Evolutionary conservation across 2,113 vertebrate species (phyloP).

Genomic region (Mus pahari): DNA sequence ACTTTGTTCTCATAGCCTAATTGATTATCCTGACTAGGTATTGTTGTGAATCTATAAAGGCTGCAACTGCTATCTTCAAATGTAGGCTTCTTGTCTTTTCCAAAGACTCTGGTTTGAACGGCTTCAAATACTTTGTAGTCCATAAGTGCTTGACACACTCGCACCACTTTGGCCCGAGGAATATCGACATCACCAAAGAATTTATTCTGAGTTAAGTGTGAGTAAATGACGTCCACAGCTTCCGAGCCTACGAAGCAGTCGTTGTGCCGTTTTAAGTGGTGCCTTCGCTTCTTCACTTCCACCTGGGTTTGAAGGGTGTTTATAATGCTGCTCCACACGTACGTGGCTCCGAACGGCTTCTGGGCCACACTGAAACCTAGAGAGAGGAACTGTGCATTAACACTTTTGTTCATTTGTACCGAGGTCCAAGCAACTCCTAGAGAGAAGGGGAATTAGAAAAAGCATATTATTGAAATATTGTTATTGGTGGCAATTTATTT

Average conservation of each 20-base stretch:
- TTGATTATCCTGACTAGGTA: conserved; percentile 80
- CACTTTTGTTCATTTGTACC: neutral
- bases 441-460: conserved; percentile 5
- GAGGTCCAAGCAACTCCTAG: neutral
- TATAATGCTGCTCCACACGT: conserved; percentile 97
- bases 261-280: conserved; percentile 94
- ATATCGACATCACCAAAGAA: conserved; percentile 95
- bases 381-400: neutral
- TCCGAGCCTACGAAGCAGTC: conserved; percentile 97
- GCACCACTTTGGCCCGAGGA: conserved; percentile 94
- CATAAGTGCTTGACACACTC: conserved; percentile 97
- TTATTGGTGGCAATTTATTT: conserved; percentile 4
- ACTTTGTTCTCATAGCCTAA: conserved; percentile 86
- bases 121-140: conserved; percentile 96
- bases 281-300: conserved; percentile 94
- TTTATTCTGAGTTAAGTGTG: conserved; percentile 94
- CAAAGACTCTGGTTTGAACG: conserved; percentile 93
- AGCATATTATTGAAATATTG: conserved; percentile 11
- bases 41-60: conserved; percentile 93
- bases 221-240: conserved; percentile 94
- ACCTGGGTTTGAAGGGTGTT: conserved; percentile 92
- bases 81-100: conserved; percentile 93
- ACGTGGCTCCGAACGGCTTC: conserved; percentile 96
- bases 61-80: conserved; percentile 97
- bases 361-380: conserved; percentile 92